Base-by-base conservation (phyloP, 2,888 invertebrate species). In the Diarsia rubi region DNA sequence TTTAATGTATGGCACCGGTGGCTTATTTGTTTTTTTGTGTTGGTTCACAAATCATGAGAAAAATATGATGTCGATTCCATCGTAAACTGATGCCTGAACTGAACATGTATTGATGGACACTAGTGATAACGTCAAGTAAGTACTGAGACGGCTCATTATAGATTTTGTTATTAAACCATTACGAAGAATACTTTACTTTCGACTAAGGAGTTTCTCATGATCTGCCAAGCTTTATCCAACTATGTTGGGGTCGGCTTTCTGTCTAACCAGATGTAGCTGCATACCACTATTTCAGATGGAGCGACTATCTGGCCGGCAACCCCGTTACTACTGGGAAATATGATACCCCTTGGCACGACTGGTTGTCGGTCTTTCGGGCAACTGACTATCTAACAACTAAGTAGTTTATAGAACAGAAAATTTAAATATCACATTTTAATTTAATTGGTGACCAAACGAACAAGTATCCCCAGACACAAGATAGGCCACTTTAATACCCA, bases 401-500 rank as follows among this genome's bases (percentile, higher is more conserved):
- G n/a, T n/a, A n/a, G 24, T 54, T 54, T 24, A 5, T n/a, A 24
- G 8, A 54, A 54, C n/a, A n/a, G n/a, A n/a, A n/a, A n/a, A n/a
- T n/a, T n/a, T n/a, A n/a, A 24, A 14, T 0, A 1, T 5, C 4
- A 54, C 14, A 27, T 16, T 57, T 27, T 0, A 27, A 62, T 2
- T 14, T 49, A 8, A 11, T 4, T 54, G 1, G 52, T 59, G 24
- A 68, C 12, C 1, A 21, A 49, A 49, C 19, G 2, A 16, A 27
- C n/a, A 8, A 31, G 16, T 5, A 24, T 16, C 0, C 4, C 2
- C 37, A 31, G 59, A n/a, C 52, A 54, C 42, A 64, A 19, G 31
- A 49, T 64, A 81, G 27, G 24, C 37, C 66, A 63, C 44, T 69
- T n/a, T 37, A 69, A 81, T 24, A 31, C n/a, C 69, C 44, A 14